Percentiles rank a stretch among this genome's conserved stretches.
Evolutionary conservation across 2,888 invertebrate species (phyloP).

Genomic region (Euzophera pinguis): DNA sequence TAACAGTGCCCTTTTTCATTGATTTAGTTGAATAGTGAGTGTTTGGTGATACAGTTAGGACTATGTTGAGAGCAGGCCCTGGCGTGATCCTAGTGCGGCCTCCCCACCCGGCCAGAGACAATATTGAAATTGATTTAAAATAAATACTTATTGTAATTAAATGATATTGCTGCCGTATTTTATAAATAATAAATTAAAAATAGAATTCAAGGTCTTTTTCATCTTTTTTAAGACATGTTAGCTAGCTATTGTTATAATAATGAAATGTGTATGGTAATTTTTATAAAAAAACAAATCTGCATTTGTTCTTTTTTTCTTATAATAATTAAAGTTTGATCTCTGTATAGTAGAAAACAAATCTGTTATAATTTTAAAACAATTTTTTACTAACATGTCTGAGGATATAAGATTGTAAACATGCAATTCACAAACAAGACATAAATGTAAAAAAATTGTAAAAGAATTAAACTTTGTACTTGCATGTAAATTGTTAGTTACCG

Average conservation of each 20-base stretch:
- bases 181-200: conserved; percentile 68
- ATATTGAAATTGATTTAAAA: conserved; percentile 78
- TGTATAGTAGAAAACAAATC: conserved; percentile 68
- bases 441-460: conserved; percentile 38
- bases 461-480: conserved; percentile 33
- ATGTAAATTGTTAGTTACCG: conserved; percentile 57
- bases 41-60: conserved; percentile 65
- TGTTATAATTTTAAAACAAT: conserved; percentile 44
- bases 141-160: conserved; percentile 77
- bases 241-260: conserved; percentile 75
- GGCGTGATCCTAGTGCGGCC: conserved; percentile 50
- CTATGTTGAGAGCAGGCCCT: conserved; percentile 50
- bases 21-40: conserved; percentile 72
- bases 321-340: conserved; percentile 56
- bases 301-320: conserved; percentile 56
- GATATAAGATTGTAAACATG: conserved; percentile 35
- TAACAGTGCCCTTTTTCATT: conserved; percentile 78
- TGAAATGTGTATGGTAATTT: conserved; percentile 74
- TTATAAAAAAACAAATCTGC: conserved; percentile 74
- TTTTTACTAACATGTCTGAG: conserved; percentile 34
- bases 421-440: conserved; percentile 22
- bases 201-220: conserved; percentile 75
- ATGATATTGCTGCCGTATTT: conserved; percentile 77
- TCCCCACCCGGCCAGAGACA: conserved; percentile 66
- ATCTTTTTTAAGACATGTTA: conserved; percentile 78